Evolutionary conservation across 1,140 invertebrate species (phyloP).

Genomic region (Tetramorium alpestre): DNA sequence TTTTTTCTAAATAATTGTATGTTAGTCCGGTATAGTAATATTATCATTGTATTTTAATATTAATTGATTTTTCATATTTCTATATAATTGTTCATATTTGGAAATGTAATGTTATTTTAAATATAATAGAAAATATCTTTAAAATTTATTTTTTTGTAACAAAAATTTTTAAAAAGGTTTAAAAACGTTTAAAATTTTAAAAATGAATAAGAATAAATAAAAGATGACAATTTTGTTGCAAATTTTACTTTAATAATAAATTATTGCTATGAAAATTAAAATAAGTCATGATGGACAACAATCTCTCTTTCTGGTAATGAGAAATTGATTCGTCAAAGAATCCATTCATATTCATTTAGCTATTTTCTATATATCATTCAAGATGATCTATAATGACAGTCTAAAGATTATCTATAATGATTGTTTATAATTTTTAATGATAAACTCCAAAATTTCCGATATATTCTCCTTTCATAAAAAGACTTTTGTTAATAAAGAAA

Average conservation of each 20-base stretch:
- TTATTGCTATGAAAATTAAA: background rate
- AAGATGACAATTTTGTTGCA: background rate
- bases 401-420: too few species aligned
- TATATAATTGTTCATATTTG: background rate
- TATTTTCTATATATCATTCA: too few species aligned
- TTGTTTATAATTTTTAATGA: too few species aligned
- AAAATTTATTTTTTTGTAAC: background rate
- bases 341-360: too few species aligned
- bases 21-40: constrained; percentile 13
- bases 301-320: background rate
- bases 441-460: too few species aligned
- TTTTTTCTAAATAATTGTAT: constrained; percentile 3
- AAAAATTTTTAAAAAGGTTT: background rate
- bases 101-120: background rate
- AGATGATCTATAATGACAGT: too few species aligned
- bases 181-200: background rate
- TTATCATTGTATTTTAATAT: background rate
- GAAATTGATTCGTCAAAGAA: too few species aligned
- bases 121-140: background rate
- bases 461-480: too few species aligned
- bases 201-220: background rate
- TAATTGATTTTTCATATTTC: background rate
- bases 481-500: too few species aligned
- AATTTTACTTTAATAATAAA: background rate
- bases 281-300: background rate